Conservation (phyloP, 2,113 vertebrate species). For the Psilopsiagon aurifrons region DNA sequence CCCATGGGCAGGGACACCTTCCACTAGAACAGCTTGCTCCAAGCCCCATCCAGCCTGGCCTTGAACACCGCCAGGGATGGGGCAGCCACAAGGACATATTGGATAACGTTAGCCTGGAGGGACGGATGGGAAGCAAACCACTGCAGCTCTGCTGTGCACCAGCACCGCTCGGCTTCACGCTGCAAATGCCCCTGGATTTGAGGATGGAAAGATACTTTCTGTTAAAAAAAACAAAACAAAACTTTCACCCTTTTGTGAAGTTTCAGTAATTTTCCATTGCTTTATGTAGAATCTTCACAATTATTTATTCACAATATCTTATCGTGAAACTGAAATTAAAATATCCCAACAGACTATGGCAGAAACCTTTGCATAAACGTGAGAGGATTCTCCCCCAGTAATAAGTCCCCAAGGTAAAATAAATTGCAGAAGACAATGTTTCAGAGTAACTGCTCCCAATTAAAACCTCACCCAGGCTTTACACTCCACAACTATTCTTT, state of each 20-base stretch:
- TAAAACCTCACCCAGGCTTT: conserved; percentile 42
- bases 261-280: neutral
- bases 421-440: conserved; percentile 6
- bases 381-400: conserved; percentile 17
- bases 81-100: neutral
- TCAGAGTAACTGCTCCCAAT: conserved; percentile 28
- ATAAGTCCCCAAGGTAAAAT: conserved; percentile 36
- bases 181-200: neutral
- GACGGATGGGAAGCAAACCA: neutral
- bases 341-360: neutral
- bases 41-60: neutral
- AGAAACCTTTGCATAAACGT: conserved; percentile 33
- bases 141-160: neutral
- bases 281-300: neutral
- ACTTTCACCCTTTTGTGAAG: neutral
- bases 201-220: neutral
- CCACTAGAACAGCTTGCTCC: neutral
- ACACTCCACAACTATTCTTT: neutral
- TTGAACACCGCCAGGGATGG: neutral
- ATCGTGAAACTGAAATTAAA: conserved; percentile 17
- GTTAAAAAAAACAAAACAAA: neutral
- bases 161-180: neutral
- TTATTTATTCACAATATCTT: conserved; percentile 6
- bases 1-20: neutral
- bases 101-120: conserved; percentile 14